phyloP scores from a whole-genome alignment of 2,113 vertebrate species.

The Phrynocephalus versicolor region DNA sequence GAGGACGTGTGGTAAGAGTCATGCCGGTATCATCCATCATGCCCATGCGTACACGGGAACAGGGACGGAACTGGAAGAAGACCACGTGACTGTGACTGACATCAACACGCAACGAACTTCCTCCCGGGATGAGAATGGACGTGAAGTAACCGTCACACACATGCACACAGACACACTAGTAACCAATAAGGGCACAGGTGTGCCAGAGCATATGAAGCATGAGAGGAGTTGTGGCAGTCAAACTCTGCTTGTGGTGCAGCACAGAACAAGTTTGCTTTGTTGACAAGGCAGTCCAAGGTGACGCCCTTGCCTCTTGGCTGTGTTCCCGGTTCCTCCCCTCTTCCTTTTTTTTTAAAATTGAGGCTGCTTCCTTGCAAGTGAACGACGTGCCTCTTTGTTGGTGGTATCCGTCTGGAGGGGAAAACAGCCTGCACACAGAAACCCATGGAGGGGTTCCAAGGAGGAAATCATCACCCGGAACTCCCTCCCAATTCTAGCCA shows the following conservation, averaged over 20 bases:
- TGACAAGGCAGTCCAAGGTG: background rate
- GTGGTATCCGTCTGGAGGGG: background rate
- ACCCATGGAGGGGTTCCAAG: conserved; percentile 12
- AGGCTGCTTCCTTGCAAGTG: background rate
- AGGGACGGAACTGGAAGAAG: too few species aligned
- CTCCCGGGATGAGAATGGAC: too few species aligned
- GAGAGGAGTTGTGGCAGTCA: background rate
- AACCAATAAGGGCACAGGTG: background rate
- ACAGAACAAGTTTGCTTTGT: background rate
- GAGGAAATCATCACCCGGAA: background rate
- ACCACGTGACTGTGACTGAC: too few species aligned
- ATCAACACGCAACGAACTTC: too few species aligned
- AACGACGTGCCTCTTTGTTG: background rate
- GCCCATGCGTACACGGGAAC: too few species aligned
- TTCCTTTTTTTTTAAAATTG: too few species aligned
- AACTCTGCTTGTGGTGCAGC: background rate
- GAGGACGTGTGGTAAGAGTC: too few species aligned
- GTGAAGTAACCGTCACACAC: too few species aligned
- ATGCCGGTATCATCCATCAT: too few species aligned
- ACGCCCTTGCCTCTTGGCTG: background rate
- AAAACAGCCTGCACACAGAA: background rate
- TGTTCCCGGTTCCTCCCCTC: background rate
- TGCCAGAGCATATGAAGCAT: background rate
- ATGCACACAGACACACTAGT: too few species aligned
- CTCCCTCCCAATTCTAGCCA: background rate